Evolutionary conservation across 2,888 invertebrate species (phyloP).

Genomic region (Marronus borbonicus): DNA sequence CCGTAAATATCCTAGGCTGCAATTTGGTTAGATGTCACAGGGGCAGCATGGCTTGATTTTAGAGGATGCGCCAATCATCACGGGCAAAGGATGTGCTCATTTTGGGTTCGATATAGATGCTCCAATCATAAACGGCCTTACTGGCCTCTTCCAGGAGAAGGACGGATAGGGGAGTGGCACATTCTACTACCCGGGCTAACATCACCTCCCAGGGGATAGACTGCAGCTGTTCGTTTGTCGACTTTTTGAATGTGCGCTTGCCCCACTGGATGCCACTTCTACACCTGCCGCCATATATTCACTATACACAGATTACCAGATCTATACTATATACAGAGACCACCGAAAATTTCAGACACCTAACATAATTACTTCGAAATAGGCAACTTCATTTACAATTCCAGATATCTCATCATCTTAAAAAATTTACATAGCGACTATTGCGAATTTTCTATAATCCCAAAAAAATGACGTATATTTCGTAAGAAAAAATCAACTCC

Average conservation of each 20-base stretch:
- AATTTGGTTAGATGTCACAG: conserved; percentile 58
- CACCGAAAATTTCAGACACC: conserved; percentile 15
- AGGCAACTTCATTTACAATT: too few relatives aligned
- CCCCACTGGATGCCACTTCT: conserved; percentile 65
- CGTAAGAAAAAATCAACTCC: too few relatives aligned
- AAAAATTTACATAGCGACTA: too few relatives aligned
- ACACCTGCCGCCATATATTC: conserved; percentile 62
- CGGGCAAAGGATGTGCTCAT: conserved; percentile 59
- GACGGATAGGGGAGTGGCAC: conserved; percentile 59
- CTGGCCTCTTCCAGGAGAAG: conserved; percentile 57
- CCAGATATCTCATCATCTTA: too few relatives aligned
- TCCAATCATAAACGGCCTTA: conserved; percentile 56
- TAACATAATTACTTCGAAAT: background rate
- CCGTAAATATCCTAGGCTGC: conserved; percentile 64
- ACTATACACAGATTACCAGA: conserved; percentile 34
- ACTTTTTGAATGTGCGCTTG: conserved; percentile 60
- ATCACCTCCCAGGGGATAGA: conserved; percentile 56
- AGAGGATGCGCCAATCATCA: conserved; percentile 60
- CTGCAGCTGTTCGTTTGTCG: conserved; percentile 59
- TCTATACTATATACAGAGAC: conserved; percentile 27
- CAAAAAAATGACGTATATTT: too few relatives aligned
- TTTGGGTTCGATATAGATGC: conserved; percentile 55
- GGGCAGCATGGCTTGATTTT: conserved; percentile 59
- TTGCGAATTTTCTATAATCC: too few relatives aligned
- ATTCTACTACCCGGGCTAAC: conserved; percentile 49